Conservation (phyloP, 2,888 invertebrate species). For the Autographa pulchrina region DNA sequence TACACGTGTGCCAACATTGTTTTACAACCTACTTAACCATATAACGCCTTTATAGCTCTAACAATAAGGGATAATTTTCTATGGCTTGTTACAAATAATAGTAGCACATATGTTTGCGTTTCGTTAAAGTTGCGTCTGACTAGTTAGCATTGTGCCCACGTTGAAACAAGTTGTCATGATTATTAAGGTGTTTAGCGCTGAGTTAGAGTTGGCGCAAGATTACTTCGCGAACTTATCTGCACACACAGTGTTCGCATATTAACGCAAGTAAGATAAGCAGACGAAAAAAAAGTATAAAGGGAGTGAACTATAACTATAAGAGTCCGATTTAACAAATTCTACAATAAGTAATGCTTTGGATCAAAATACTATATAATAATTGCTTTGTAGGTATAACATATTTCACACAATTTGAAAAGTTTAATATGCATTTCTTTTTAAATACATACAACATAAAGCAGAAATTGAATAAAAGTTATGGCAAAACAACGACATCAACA, state of each 20-base stretch:
- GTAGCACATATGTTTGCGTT: constrained; percentile 52
- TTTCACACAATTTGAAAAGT: too few species aligned
- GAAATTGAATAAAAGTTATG: too few species aligned
- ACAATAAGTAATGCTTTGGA: too few species aligned
- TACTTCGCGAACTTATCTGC: constrained; percentile 57
- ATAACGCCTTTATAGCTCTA: constrained; percentile 36
- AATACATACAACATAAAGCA: too few species aligned
- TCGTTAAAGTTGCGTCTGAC: constrained; percentile 80
- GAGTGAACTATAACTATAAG: too few species aligned
- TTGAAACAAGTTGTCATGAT: constrained; percentile 86
- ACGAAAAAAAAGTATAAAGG: not conserved
- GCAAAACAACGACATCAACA: not conserved
- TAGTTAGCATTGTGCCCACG: constrained; percentile 87
- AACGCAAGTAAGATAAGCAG: constrained; percentile 18
- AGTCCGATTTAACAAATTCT: too few species aligned
- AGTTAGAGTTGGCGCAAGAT: constrained; percentile 67
- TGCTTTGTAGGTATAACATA: too few species aligned
- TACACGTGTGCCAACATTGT: constrained; percentile 75
- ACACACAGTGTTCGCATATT: constrained; percentile 39
- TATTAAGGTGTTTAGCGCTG: constrained; percentile 84
- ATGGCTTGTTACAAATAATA: constrained; percentile 41
- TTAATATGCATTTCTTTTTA: too few species aligned
- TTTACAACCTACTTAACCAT: constrained; percentile 40
- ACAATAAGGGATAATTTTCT: constrained; percentile 54
- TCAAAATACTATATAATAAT: too few species aligned